Conservation (phyloP, 37 sponge, comb jelly and placozoan species). For the Halisarca cf. caerulea region DNA sequence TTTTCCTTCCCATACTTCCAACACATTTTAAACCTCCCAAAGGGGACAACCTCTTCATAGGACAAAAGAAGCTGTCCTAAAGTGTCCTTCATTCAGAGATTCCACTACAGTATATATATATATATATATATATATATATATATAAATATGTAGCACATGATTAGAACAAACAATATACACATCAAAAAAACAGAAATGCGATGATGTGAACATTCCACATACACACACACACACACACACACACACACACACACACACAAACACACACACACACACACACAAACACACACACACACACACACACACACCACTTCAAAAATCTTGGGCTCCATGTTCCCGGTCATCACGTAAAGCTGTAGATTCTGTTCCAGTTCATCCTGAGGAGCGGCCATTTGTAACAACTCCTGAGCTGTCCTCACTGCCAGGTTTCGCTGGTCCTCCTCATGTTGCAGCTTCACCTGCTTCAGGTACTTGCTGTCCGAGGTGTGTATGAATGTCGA, state of each 20-base stretch:
- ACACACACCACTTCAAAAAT: neutral
- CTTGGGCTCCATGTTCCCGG: neutral
- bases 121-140: no score
- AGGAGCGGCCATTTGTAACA: conserved; percentile 26
- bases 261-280: no score
- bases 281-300: neutral
- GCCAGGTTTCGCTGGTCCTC: conserved; percentile 19
- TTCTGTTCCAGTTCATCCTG: conserved; percentile 2
- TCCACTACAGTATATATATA: no score
- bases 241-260: conserved; percentile 8
- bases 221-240: conserved; percentile 38
- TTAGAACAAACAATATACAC: neutral
- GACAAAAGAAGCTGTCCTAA: no score
- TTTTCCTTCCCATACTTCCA: no score
- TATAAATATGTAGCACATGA: no score
- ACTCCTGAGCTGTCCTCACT: conserved; percentile 8
- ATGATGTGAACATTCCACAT: no score
- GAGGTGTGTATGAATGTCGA: conserved; percentile 53
- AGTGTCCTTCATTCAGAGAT: no score
- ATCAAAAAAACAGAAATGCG: no score
- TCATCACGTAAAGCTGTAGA: conserved; percentile 22
- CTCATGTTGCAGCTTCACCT: conserved; percentile 22
- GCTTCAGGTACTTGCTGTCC: conserved; percentile 40
- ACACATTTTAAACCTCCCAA: no score
- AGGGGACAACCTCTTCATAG: no score